Percentiles rank a stretch among this genome's conserved stretches.
These are phyloP conservation scores for Paedocypris sp. DNA, from an alignment of 2,113 vertebrate genomes.

Conservation along the genomic window DNA sequence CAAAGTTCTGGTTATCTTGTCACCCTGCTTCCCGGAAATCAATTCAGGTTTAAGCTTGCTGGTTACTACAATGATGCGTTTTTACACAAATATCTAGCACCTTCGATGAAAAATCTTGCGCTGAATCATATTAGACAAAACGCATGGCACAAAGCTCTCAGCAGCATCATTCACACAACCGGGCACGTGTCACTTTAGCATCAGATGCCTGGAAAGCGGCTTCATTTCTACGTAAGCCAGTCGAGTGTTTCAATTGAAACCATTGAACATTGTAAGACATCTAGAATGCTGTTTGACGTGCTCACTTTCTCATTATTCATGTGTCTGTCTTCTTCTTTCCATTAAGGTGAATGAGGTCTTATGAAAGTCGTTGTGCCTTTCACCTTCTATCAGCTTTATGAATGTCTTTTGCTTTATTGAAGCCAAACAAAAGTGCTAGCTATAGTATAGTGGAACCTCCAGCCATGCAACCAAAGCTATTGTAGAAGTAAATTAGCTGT, in stretches of 20 bases:
- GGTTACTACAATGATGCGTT: background rate
- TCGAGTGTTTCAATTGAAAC: too few relatives aligned
- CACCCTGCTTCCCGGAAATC: background rate
- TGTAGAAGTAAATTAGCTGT: background rate
- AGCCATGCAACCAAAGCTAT: background rate
- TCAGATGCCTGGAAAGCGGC: too few relatives aligned
- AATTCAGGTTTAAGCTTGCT: constrained; percentile 13
- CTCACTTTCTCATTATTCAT: background rate
- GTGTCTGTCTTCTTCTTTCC: background rate
- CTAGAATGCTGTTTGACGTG: background rate
- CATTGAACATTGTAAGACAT: too few relatives aligned
- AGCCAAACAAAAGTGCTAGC: background rate
- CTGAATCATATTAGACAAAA: background rate
- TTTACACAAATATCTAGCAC: background rate
- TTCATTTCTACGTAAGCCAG: too few relatives aligned
- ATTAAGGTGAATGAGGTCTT: background rate
- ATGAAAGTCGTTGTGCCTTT: background rate
- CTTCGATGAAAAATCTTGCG: background rate
- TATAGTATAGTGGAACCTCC: background rate
- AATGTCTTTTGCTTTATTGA: background rate
- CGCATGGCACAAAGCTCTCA: constrained; percentile 3
- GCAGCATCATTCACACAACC: background rate
- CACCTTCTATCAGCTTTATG: background rate
- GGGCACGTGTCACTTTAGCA: background rate
- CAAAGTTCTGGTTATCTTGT: background rate